A percentile compares a stretch with the other conserved stretches of the same genome.
These are phyloP conservation scores for Baronia brevicornis DNA, from an alignment of 2,888 invertebrate species.

Conservation along the genomic window DNA sequence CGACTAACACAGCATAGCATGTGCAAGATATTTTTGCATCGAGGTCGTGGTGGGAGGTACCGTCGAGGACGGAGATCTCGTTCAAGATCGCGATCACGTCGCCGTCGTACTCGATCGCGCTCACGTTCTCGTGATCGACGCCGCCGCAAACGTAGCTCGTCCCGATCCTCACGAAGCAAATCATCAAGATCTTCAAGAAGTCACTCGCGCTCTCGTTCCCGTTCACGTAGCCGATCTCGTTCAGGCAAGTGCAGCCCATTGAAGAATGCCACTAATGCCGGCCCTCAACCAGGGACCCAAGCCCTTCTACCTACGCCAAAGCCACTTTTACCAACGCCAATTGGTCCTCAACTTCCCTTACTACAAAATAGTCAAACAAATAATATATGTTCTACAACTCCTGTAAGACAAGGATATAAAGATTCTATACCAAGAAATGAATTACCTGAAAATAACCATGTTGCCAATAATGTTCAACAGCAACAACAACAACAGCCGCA, in stretches of 20 bases:
- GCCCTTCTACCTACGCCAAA: constrained; percentile 39
- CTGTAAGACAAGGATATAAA: constrained; percentile 23
- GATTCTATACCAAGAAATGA: constrained; percentile 21
- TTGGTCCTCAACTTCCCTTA: constrained; percentile 50
- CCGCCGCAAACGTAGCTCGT: constrained; percentile 61
- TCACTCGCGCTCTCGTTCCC: constrained; percentile 56
- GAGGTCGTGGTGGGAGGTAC: constrained; percentile 59
- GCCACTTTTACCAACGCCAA: constrained; percentile 38
- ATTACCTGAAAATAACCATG: constrained; percentile 22
- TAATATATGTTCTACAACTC: constrained; percentile 32
- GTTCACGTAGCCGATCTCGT: constrained; percentile 64
- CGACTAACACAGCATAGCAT: too few species aligned
- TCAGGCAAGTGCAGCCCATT: constrained; percentile 74
- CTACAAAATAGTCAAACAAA: constrained; percentile 29
- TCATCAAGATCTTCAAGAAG: constrained; percentile 54
- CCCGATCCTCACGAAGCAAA: constrained; percentile 60
- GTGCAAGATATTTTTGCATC: too few species aligned
- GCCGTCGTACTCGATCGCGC: constrained; percentile 45
- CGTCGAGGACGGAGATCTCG: constrained; percentile 41
- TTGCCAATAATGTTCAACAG: constrained; percentile 26
- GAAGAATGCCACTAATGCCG: constrained; percentile 44
- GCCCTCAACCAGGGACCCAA: constrained; percentile 42
- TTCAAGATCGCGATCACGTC: constrained; percentile 36
- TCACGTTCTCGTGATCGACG: constrained; percentile 59
- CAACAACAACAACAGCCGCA: constrained; percentile 18